Evolutionary conservation across 1,140 invertebrate species (phyloP), one percentile per base, ranked within the genome.

Genomic region (Cyclargus thomasi): DNA sequence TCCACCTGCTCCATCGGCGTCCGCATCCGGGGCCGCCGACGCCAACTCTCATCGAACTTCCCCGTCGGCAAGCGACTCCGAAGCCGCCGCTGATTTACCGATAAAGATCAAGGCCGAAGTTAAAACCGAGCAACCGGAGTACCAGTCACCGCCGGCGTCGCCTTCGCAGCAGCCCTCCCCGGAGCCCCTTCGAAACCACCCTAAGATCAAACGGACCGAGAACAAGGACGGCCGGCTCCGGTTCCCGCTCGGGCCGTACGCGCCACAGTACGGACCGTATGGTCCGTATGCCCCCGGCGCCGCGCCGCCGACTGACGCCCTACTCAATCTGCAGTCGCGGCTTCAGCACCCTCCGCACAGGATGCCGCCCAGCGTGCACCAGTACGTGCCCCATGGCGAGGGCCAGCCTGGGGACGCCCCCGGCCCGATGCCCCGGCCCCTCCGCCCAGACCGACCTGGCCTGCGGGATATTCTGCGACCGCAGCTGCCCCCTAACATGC

Each of bases 201-300:
- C 83, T 7, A 86, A 86, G 67, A 88, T 88, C 18, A 90, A 90
- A 67, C 83, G 82, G 65, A 88, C 88, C 0, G 90, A 91, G 65
- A 84, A 83, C 70, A 83, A 85, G 71, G 79, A 85, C 39, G 76
- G 81, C 1, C 62, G 82, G 35, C 78, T 85, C 68, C 79, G 88
- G 0, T 89, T 76, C 67, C 88, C 90, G 47, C 78, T 88, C 6
- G 90, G 88, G 6, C 88, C 88, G 0, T 90, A 90, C 75, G 86
- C 88, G 20, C 86, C 90, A 4, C 88, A 91, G 64, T 90, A 88
- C 67, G 86, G 81, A 1, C 86, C 88, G 0, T 90, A 88, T 73
- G 84, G 87, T 7, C 89, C 89, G 0, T 88, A 90, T 74, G 86
- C 86, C 20, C 85, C 84, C 8, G 53, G 72, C 71, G 39, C 62